Evolutionary conservation across 2,113 vertebrate genomes (phyloP).

Genomic region (Ploceus nigricollis): DNA sequence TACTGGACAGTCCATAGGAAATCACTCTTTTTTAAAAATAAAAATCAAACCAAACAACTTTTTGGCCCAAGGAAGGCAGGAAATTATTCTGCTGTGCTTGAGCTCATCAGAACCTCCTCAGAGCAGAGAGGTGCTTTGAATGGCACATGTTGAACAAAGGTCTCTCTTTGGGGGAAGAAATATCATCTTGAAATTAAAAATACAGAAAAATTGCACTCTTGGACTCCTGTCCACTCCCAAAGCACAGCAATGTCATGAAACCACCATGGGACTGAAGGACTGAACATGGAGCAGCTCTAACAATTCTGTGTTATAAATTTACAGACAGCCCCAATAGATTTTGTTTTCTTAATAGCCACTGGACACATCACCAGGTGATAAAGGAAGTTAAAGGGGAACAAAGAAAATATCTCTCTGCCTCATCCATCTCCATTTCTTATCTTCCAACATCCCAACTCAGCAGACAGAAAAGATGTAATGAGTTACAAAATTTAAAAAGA

Average conservation of each 20-base stretch:
- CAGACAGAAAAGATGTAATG: not conserved
- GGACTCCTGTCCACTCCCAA: not conserved
- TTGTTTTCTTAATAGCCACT: not conserved
- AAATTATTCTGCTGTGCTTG: not conserved
- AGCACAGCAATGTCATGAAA: rapidly evolving
- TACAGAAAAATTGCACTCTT: not conserved
- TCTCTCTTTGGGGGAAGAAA: not conserved
- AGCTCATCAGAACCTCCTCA: not conserved
- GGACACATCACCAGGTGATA: not conserved
- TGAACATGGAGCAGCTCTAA: not conserved
- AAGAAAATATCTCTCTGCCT: not conserved
- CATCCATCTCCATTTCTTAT: not conserved
- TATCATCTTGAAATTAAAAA: not conserved
- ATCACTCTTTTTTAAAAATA: not conserved
- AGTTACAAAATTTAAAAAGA: not conserved
- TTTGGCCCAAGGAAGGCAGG: not conserved
- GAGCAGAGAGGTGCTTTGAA: not conserved
- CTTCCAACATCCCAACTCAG: not conserved
- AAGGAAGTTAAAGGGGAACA: not conserved
- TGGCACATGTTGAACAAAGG: not conserved
- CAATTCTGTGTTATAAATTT: not conserved
- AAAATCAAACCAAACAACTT: not conserved
- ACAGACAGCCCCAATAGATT: not conserved
- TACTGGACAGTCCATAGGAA: not conserved
- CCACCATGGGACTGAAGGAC: not conserved